Evolutionary conservation across 2,888 invertebrate species (phyloP).

Genomic region (Falcaria lacertinaria): DNA sequence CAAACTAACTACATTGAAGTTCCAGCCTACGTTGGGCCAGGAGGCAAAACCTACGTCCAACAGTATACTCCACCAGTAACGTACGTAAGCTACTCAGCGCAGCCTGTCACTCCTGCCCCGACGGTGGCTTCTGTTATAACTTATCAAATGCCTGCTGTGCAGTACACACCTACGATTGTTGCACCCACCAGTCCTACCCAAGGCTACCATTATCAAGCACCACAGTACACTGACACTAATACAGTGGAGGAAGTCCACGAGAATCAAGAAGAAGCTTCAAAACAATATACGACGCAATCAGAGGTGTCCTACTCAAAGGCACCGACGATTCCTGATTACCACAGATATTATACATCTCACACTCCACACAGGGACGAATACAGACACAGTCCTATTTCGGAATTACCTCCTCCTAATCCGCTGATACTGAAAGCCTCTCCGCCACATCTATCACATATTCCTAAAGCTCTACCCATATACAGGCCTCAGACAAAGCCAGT

Average conservation of each 20-base stretch:
- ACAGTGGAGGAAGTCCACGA: slow-evolving; percentile 45
- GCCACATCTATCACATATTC: slow-evolving; percentile 57
- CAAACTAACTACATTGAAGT: slow-evolving; percentile 55
- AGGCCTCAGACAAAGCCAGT: slow-evolving; percentile 57
- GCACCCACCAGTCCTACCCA: slow-evolving; percentile 43
- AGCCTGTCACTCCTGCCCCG: slow-evolving; percentile 42
- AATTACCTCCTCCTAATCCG: slow-evolving; percentile 59
- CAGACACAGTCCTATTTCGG: slow-evolving; percentile 37
- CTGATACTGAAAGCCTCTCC: slow-evolving; percentile 51
- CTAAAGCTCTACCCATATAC: slow-evolving; percentile 59
- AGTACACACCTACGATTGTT: slow-evolving; percentile 44
- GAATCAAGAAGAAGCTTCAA: slow-evolving; percentile 40
- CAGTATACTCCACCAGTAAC: slow-evolving; percentile 43
- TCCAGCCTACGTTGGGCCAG: slow-evolving; percentile 47
- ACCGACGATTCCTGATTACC: slow-evolving; percentile 33
- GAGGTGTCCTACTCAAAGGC: slow-evolving; percentile 42
- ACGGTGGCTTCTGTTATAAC: slow-evolving; percentile 46
- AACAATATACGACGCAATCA: slow-evolving; percentile 42
- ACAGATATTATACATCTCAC: slow-evolving; percentile 56
- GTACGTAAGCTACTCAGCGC: slow-evolving; percentile 49
- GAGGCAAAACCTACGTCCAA: slow-evolving; percentile 49
- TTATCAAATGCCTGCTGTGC: slow-evolving; percentile 54
- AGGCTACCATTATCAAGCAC: slow-evolving; percentile 39
- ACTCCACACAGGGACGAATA: slow-evolving; percentile 51
- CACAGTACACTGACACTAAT: slow-evolving; percentile 48